Conservation (phyloP, 2,113 vertebrate species). For the Acrocephalus arundinaceus region DNA sequence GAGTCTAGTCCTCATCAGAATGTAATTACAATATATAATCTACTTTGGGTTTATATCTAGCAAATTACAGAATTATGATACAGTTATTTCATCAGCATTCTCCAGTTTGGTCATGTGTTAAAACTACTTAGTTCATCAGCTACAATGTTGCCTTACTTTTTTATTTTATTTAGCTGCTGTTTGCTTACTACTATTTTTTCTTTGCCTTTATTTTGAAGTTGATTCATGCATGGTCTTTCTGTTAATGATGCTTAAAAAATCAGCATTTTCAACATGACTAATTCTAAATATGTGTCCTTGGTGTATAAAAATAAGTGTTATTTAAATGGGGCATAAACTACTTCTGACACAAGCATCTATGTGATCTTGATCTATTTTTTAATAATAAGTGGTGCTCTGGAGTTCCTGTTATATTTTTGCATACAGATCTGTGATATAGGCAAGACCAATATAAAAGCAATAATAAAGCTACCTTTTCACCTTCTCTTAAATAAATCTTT, state of each 20-base stretch:
- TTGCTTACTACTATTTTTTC: background rate
- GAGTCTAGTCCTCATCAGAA: background rate
- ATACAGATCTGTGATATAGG: background rate
- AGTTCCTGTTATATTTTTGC: background rate
- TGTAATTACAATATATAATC: background rate
- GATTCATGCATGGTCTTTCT: background rate
- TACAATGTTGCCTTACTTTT: background rate
- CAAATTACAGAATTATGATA: background rate
- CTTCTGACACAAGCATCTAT: background rate
- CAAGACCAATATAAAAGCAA: background rate
- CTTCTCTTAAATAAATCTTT: background rate
- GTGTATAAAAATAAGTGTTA: background rate
- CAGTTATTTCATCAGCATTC: background rate
- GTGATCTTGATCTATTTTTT: background rate
- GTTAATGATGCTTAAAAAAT: background rate
- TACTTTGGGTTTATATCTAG: background rate
- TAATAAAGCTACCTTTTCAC: background rate
- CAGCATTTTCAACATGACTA: background rate
- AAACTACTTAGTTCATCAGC: background rate
- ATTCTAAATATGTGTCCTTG: background rate
- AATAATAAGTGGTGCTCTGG: background rate
- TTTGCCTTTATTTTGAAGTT: background rate
- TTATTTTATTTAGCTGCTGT: background rate
- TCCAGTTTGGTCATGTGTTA: background rate
- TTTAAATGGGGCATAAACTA: background rate